A percentile compares a stretch with the other conserved stretches of the same genome.
Evolutionary conservation across 2,888 invertebrate species (phyloP).

Genomic region (Matsumyia berberina): DNA sequence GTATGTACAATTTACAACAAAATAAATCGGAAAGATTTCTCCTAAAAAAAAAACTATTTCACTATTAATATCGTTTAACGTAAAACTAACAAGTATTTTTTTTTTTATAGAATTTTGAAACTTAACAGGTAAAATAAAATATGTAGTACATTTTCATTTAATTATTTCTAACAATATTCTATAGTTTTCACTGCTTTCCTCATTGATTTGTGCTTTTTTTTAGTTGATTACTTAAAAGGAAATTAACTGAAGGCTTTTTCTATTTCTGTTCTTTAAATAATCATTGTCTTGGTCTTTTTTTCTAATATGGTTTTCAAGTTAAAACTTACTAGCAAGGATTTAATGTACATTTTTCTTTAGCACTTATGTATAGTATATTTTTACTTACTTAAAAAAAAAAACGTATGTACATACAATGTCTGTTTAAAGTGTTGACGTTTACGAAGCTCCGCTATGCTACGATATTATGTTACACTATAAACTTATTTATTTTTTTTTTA

Average conservation of each 20-base stretch:
- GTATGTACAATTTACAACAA: slow-evolving; percentile 22
- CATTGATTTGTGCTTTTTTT: slow-evolving; percentile 61
- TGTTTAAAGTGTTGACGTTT: slow-evolving; percentile 17
- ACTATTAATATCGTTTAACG: slow-evolving; percentile 38
- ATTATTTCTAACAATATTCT: slow-evolving; percentile 2
- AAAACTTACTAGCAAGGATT: slow-evolving; percentile 10
- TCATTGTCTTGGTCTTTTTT: slow-evolving; percentile 66
- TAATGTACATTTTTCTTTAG: slow-evolving; percentile 17
- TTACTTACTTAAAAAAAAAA: slow-evolving; percentile 23
- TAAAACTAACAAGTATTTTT: slow-evolving; percentile 25
- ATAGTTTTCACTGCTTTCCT: slow-evolving; percentile 6
- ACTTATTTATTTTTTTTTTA: slow-evolving; percentile 25
- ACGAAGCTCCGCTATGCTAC: slow-evolving; percentile 51
- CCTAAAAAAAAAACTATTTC: not conserved
- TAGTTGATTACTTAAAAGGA: slow-evolving; percentile 28
- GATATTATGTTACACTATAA: slow-evolving; percentile 34
- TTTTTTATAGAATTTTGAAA: slow-evolving; percentile 46
- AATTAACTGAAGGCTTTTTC: slow-evolving; percentile 40
- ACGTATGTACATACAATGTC: slow-evolving; percentile 54
- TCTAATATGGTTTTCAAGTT: slow-evolving; percentile 5
- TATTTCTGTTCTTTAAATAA: slow-evolving; percentile 28
- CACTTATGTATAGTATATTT: slow-evolving; percentile 36
- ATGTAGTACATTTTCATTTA: slow-evolving; percentile 25
- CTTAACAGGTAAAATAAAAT: slow-evolving; percentile 41
- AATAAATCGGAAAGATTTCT: slow-evolving; percentile 15